phyloP scores from a whole-genome alignment of 2,888 invertebrate genomes.

The Troilus luridus region DNA sequence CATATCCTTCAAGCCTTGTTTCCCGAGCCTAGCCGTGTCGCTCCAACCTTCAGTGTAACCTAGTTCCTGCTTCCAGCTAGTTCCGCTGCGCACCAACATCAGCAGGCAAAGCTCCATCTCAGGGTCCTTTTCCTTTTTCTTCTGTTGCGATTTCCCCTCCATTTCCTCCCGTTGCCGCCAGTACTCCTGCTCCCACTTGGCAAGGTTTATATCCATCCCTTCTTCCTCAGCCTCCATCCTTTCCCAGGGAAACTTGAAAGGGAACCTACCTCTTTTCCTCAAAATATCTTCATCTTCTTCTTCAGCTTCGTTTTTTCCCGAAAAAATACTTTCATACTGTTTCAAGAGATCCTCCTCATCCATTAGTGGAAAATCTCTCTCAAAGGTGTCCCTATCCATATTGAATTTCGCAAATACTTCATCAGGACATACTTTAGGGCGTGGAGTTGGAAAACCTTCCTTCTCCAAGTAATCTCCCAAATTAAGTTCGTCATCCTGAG shows the following conservation, averaged over 20 bases:
- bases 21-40: neutral
- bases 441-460: neutral
- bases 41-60: constrained; percentile 27
- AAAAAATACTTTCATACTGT: neutral
- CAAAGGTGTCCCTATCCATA: neutral
- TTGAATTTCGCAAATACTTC: constrained; percentile 3
- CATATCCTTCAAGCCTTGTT: neutral
- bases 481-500: neutral
- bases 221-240: neutral
- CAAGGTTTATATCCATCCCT: neutral
- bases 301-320: too few species aligned
- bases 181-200: constrained; percentile 29
- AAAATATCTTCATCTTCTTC: constrained; percentile 30
- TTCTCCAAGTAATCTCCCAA: neutral
- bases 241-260: neutral
- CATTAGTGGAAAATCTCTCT: constrained; percentile 36
- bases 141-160: neutral
- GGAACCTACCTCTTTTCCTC: constrained; percentile 10
- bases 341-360: neutral
- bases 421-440: neutral
- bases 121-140: neutral
- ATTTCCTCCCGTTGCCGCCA: neutral
- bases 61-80: constrained; percentile 24
- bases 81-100: constrained; percentile 7
- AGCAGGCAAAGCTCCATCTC: neutral